These are phyloP conservation scores for Rhogogaster chlorosoma DNA, from an alignment of 2,888 invertebrate genomes.

Conservation along the genomic window DNA sequence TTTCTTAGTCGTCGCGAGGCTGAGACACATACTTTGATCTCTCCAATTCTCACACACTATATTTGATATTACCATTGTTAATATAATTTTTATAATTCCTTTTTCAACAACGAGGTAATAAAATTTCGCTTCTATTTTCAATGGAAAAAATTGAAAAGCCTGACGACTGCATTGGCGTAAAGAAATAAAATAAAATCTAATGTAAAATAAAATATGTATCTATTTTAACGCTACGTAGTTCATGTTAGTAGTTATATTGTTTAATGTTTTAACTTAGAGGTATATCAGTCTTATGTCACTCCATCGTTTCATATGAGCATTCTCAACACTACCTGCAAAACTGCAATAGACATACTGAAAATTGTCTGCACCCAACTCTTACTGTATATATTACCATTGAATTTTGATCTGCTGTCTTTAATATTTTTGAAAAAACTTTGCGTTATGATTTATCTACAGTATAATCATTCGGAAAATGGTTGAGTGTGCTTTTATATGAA, in stretches of 20 bases:
- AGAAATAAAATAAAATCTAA: conserved; percentile 27
- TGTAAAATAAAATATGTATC: conserved; percentile 33
- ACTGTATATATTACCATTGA: neutral
- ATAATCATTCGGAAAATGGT: conserved; percentile 11
- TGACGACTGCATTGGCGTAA: conserved; percentile 28
- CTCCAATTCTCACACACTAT: neutral
- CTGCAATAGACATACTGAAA: neutral
- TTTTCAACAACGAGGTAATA: neutral
- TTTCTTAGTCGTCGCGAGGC: neutral
- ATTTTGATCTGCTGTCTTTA: neutral
- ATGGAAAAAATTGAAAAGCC: neutral
- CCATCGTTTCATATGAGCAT: conserved; percentile 27
- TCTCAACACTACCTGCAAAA: neutral
- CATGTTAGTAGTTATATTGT: conserved; percentile 43
- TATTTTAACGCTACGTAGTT: conserved; percentile 48
- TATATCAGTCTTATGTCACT: conserved; percentile 26
- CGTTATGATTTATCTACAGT: neutral
- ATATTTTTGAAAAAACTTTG: neutral
- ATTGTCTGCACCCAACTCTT: neutral
- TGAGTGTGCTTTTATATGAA: conserved; percentile 28
- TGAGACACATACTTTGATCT: neutral
- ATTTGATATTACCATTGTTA: neutral
- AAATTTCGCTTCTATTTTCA: neutral
- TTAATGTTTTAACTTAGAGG: conserved; percentile 38
- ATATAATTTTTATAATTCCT: neutral